Conservation (phyloP, 2,888 invertebrate genomes). For the Rapana venosa region DNA sequence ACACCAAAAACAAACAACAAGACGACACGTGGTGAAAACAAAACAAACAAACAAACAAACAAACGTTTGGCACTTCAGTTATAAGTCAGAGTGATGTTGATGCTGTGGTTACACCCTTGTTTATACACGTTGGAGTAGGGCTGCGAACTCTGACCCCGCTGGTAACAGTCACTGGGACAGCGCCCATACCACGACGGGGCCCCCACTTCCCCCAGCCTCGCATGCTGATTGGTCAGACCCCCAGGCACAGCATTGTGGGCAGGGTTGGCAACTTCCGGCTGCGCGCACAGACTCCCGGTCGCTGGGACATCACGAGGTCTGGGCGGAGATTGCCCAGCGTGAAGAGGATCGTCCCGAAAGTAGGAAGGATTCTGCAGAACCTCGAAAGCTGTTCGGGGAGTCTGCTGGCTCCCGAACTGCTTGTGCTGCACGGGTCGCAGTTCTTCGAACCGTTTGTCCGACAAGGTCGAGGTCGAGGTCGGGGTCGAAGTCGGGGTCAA, state of each 20-base stretch:
- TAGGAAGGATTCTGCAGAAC: constrained; percentile 42
- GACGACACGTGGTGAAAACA: too few relatives aligned
- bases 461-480: constrained; percentile 8
- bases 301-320: constrained; percentile 40
- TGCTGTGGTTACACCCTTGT: constrained; percentile 67
- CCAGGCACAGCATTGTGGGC: neutral
- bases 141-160: constrained; percentile 36
- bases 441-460: constrained; percentile 56
- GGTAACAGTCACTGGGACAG: constrained; percentile 30
- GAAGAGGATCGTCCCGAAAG: constrained; percentile 25
- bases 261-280: neutral
- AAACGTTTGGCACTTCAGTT: constrained; percentile 51
- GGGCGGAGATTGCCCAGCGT: neutral
- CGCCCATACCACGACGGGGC: constrained; percentile 35
- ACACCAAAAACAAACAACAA: too few relatives aligned
- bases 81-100: constrained; percentile 72
- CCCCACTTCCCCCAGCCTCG: neutral
- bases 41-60: too few relatives aligned
- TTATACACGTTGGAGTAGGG: constrained; percentile 42
- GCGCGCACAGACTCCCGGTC: constrained; percentile 1
- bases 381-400: constrained; percentile 48
- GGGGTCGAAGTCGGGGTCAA: neutral
- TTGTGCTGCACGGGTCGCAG: constrained; percentile 56
- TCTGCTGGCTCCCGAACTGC: constrained; percentile 24
- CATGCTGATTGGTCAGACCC: constrained; percentile 19